Evolutionary conservation across 2,113 vertebrate species (phyloP), one percentile per base, ranked within the genome.

Genomic region (Sterna hirundo): DNA sequence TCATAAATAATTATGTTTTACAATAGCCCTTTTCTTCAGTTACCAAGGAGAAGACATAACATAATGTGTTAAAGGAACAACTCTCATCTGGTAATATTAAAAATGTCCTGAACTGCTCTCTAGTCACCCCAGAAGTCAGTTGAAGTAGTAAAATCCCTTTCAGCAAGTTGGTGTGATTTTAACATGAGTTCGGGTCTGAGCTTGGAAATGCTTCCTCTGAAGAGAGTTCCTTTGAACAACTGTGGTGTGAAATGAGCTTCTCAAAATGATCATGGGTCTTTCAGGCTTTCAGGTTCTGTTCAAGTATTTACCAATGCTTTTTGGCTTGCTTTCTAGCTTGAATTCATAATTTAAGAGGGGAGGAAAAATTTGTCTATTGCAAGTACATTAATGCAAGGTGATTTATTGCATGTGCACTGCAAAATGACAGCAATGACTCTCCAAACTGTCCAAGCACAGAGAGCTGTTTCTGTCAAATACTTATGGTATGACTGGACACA

Each of bases 401-500:
- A 95, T 92, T 83, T 90, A 91, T 66, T 93, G 51, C 38, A 61
- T 21, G 46, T 61, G 23, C 51, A 32, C 42, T 83, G 60, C 82
- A 77, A 77, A 94, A 70, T 68, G 75, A 91, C 89, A 90, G 86
- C 75, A 86, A 36, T 52, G 60, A n/a, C 74, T 88, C 21, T 65
- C 70, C 9, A 4, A 78, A 83, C 55, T 86, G 76, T 71, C 89
- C 68, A 25, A 46, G 75, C 36, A 54, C 54, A 40, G 74, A 32
- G 78, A 85, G 78, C 51, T 74, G 26, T 91, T 96, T 77, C 82
- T 93, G 79, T 97, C 87, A 93, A 90, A 96, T 95, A 89, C 89
- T 95, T 94, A 62, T 3, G 71, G 78, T 77, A 75, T 95, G 96
- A 97, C 75, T 93, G 75, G 91, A 94, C 76, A 90, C 91, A 97